Evolutionary conservation across 2,888 invertebrate genomes (phyloP), one percentile per base, ranked within the genome.

Genomic region (Pandemis heparana): DNA sequence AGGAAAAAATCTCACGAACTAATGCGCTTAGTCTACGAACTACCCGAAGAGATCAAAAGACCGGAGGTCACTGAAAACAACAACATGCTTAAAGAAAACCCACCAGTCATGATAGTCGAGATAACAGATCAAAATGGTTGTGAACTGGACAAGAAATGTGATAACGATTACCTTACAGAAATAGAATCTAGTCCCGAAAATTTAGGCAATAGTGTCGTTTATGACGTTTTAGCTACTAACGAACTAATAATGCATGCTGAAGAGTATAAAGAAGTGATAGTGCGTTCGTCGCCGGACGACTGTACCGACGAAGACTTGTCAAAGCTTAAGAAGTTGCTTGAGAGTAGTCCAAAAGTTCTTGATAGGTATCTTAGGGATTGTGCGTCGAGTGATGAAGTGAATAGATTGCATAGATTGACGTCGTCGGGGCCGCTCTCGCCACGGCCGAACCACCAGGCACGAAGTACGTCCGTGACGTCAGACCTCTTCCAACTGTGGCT

Each of bases 401-500:
- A 95, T 78, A 94, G 95, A 81, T 87, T 97, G 83, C 95, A 96
- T 80, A 93, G 87, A 81, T 87, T 95, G 78, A 95, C 95, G 70
- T 95, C 95, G 53, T 92, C 92, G 59, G 95, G 95, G 18, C 89
- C 92, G 2, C 75, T 94, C 71, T 94, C 94, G 9, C 94, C 92
- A 56, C 87, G 91, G 82, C 95, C 95, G 18, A 88, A 87, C 66
- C 91, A 93, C 75, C 95, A 94, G 80, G 95, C 95, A 9, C 94
- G 96, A 78, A 95, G 97, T 76, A 96, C 97, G 62, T 97, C 97
- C 62, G 96, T 97, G 78, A 97, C 97, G 61, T 97, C 97, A 77
- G 98, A 98, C 87, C 95, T 98, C 77, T 98, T 98, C 90, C 97
- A 97, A 84, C 95, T 97, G 78, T 98, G 98, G 98, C 92, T 98